Evolutionary conservation across 1,140 invertebrate genomes (phyloP).

Genomic region (Delia radicum): DNA sequence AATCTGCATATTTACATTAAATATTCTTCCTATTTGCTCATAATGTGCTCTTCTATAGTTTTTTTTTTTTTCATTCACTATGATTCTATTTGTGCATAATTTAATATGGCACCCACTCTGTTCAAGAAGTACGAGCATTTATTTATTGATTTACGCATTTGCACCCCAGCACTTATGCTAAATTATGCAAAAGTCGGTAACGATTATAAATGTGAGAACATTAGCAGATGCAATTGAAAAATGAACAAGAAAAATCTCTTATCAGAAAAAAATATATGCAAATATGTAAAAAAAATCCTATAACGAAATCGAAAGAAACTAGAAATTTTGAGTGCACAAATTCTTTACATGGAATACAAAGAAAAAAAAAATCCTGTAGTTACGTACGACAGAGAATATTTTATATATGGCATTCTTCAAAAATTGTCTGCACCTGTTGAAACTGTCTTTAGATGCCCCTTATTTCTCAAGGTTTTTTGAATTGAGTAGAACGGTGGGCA

Average conservation of each 20-base stretch:
- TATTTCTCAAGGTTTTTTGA: too few species aligned
- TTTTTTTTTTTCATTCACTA: background rate
- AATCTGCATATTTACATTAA: too few species aligned
- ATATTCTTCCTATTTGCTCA: background rate
- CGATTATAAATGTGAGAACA: background rate
- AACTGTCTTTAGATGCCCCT: too few species aligned
- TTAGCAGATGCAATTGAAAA: background rate
- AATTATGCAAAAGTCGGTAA: constrained; percentile 9
- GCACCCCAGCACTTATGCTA: constrained; percentile 2
- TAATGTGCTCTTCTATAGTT: background rate
- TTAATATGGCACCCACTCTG: background rate
- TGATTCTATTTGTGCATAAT: background rate
- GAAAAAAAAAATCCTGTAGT: background rate
- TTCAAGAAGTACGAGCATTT: background rate
- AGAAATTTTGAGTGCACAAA: background rate
- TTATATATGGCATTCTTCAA: background rate
- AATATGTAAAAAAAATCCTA: background rate
- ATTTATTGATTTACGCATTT: background rate
- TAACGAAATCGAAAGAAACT: background rate
- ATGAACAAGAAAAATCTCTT: background rate
- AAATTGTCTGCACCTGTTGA: too few species aligned
- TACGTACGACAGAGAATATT: background rate
- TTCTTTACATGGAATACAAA: background rate
- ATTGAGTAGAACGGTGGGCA: too few species aligned
- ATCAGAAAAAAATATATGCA: background rate